Evolutionary conservation across 2,113 vertebrate genomes (phyloP).

Genomic region (Pituophis catenifer): DNA sequence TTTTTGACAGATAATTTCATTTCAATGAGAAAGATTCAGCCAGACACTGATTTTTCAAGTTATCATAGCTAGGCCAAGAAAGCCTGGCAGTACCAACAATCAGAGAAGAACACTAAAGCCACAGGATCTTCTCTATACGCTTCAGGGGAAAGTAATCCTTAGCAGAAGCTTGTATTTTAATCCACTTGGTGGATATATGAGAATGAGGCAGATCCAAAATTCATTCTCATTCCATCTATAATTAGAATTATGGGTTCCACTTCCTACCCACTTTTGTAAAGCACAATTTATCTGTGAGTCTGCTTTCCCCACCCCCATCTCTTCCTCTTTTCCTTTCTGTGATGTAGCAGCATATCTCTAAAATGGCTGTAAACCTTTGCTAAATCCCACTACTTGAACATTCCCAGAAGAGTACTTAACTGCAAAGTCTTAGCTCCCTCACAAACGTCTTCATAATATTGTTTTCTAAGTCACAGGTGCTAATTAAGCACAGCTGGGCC

Average conservation of each 20-base stretch:
- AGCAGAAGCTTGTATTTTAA: not conserved
- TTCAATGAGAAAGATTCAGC: not conserved
- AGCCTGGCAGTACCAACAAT: not conserved
- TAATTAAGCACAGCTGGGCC: conserved; percentile 58
- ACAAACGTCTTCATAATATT: conserved; percentile 50
- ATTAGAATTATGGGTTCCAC: not conserved
- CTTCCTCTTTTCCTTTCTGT: not conserved
- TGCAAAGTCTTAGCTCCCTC: conserved; percentile 37
- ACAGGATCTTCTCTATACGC: not conserved
- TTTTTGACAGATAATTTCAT: not conserved
- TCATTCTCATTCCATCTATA: not conserved
- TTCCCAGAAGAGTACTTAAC: conserved; percentile 22
- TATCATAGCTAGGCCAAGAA: not conserved
- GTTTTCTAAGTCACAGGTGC: conserved; percentile 47
- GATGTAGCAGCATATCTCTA: conserved; percentile 34
- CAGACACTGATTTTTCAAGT: not conserved
- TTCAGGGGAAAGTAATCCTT: not conserved
- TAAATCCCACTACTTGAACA: conserved; percentile 6
- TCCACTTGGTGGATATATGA: not conserved
- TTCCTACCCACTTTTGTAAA: not conserved
- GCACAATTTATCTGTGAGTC: not conserved
- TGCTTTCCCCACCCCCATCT: not conserved
- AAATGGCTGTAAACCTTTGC: conserved; percentile 20
- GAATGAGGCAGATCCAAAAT: not conserved
- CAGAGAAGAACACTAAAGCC: not conserved